A percentile compares a stretch with the other conserved stretches of the same genome.
Evolutionary conservation across 2,113 vertebrate species (phyloP).

Genomic region (Pygathrix nemaeus): DNA sequence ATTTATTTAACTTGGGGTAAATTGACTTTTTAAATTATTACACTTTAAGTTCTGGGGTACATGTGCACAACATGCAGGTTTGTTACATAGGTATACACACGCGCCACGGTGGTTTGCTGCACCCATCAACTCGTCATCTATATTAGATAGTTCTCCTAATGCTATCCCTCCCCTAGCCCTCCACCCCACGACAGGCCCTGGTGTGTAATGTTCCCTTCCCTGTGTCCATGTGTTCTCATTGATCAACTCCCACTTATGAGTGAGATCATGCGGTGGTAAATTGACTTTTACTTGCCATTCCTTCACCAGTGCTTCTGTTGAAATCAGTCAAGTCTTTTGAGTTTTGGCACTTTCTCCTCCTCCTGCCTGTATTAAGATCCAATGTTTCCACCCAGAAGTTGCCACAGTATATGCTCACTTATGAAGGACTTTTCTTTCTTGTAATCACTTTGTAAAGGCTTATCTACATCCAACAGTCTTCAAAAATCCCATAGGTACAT

Average conservation of each 20-base stretch:
- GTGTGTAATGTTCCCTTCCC: too few relatives aligned
- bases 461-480: background rate
- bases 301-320: background rate
- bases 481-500: background rate
- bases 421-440: background rate
- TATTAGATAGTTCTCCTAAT: too few relatives aligned
- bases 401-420: background rate
- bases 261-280: too few relatives aligned
- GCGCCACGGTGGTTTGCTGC: too few relatives aligned
- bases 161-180: too few relatives aligned
- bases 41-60: too few relatives aligned
- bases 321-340: background rate
- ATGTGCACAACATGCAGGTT: too few relatives aligned
- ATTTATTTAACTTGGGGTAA: background rate
- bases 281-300: background rate
- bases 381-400: background rate
- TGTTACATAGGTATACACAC: too few relatives aligned
- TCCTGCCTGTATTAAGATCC: background rate
- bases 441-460: background rate
- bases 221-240: too few relatives aligned
- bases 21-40: background rate
- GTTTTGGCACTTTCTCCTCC: background rate
- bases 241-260: too few relatives aligned
- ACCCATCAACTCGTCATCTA: too few relatives aligned
- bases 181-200: too few relatives aligned